Percentiles rank a stretch among this genome's conserved stretches.
Evolutionary conservation across 1,140 invertebrate genomes (phyloP).

Genomic region (Drosophila auraria): DNA sequence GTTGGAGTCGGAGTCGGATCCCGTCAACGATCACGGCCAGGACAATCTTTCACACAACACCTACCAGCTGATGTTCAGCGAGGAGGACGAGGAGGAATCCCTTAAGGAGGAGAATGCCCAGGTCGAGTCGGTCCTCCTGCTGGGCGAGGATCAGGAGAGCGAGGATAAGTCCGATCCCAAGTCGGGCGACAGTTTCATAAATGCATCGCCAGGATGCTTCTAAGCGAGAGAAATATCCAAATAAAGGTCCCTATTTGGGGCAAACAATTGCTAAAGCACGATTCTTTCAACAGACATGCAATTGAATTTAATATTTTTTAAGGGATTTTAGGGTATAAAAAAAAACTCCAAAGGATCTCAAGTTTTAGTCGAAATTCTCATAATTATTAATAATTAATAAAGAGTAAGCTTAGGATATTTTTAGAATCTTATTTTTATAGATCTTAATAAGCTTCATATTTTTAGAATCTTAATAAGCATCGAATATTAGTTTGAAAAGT

Average conservation of each 20-base stretch:
- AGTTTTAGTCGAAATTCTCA: no score
- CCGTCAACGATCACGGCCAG: background rate
- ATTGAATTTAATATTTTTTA: no score
- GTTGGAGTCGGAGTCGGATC: background rate
- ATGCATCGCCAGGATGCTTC: background rate
- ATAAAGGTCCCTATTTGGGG: background rate
- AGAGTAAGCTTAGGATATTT: no score
- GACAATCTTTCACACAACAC: slow-evolving; percentile 12
- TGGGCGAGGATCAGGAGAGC: slow-evolving; percentile 23
- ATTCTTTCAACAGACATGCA: no score
- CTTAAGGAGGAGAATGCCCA: background rate
- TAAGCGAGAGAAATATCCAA: background rate
- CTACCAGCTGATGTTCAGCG: slow-evolving; percentile 34
- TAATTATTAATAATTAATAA: no score
- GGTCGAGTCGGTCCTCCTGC: slow-evolving; percentile 14
- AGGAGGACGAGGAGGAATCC: slow-evolving; percentile 24
- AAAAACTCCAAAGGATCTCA: no score
- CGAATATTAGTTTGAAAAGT: no score
- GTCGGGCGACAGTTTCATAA: background rate
- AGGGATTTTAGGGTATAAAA: no score
- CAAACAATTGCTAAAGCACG: background rate
- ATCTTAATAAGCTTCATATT: no score
- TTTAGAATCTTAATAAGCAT: no score
- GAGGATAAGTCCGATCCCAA: slow-evolving; percentile 15
- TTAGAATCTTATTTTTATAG: no score